Evolutionary conservation across 2,113 vertebrate species (phyloP), one percentile per base, ranked within the genome.

Genomic region (Calonectris borealis): DNA sequence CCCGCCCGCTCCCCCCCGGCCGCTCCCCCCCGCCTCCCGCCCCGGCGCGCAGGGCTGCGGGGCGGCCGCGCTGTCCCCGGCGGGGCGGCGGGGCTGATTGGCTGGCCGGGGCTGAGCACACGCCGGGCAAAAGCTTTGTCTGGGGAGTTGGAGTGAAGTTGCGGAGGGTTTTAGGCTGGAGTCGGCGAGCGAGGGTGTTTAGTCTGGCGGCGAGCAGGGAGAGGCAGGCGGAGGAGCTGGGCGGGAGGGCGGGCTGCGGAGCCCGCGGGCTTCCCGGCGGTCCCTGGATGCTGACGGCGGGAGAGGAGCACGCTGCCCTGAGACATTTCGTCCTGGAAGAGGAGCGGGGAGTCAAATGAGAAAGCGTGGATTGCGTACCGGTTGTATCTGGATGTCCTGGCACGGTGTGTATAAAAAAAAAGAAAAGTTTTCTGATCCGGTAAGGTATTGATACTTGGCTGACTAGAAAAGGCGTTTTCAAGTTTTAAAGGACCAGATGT

Each of bases 81-180:
- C 36, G 36, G 36, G 36, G 36, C 36, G 36, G 36, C 36, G 36
- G 36, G 36, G 36, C 36, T 38, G 36, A 38, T 38, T 38, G 36
- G 36, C 36, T 38, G 36, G 36, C 36, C 36, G 36, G 36, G 36
- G 36, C 36, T 38, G 36, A 38, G 36, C 36, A 38, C 36, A 38
- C 36, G 98, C 98, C 97, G 97, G 98, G 97, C 96, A 38, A 51
- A 86, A 96, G 97, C 98, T 98, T 98, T 98, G 98, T 98, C 97
- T 98, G 98, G 51, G 65, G 34, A 98, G 97, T 98, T 98, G 98
- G 90, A 97, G 98, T 77, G 98, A 98, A 98, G 98, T 98, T 98
- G 98, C 96, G 81, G 94, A 34, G 97, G 94, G 19, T 85, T 95
- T 98, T 87, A 97, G 97, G 94, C 97, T 80, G 95, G 98, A 98